phyloP scores from a whole-genome alignment of 2,888 invertebrate species.

The Oxyscelio sp. region DNA sequence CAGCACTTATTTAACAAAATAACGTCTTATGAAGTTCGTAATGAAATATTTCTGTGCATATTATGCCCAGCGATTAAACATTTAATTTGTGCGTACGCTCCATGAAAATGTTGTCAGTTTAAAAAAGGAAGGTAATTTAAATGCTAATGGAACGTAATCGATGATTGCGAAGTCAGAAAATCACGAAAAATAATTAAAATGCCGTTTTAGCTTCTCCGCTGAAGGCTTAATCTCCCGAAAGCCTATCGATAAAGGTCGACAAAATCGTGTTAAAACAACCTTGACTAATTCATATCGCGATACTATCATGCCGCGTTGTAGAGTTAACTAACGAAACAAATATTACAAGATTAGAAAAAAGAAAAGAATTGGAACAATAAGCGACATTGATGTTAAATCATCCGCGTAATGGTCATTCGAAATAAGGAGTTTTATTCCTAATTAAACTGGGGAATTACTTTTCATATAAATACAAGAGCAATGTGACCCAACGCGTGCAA shows the following conservation, averaged over 20 bases:
- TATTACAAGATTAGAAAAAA: slow-evolving; percentile 55
- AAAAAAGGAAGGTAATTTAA: slow-evolving; percentile 35
- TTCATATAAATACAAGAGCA: slow-evolving; percentile 6
- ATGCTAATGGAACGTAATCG: slow-evolving; percentile 61
- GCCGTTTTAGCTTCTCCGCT: slow-evolving; percentile 39
- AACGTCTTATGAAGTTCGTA: slow-evolving; percentile 27
- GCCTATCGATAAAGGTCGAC: slow-evolving; percentile 74
- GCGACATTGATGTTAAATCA: slow-evolving; percentile 26
- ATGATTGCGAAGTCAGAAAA: slow-evolving; percentile 41
- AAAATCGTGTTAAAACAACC: slow-evolving; percentile 74
- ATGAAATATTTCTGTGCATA: slow-evolving; percentile 59
- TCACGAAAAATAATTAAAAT: slow-evolving; percentile 63
- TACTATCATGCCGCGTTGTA: slow-evolving; percentile 48
- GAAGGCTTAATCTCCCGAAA: slow-evolving; percentile 67
- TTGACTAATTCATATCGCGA: slow-evolving; percentile 69
- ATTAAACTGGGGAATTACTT: slow-evolving; percentile 42
- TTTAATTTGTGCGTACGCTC: slow-evolving; percentile 37
- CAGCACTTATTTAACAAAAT: slow-evolving; percentile 46
- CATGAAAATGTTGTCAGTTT: slow-evolving; percentile 32
- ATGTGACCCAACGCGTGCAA: slow-evolving; percentile 18
- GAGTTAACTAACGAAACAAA: slow-evolving; percentile 52
- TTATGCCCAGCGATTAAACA: slow-evolving; percentile 41
- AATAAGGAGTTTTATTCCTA: slow-evolving; percentile 37
- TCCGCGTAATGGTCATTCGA: slow-evolving; percentile 31
- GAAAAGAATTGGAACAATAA: slow-evolving; percentile 55